These are phyloP conservation scores for Poecilia wingei DNA, from an alignment of 2,797 vertebrate species.

Conservation along the genomic window DNA sequence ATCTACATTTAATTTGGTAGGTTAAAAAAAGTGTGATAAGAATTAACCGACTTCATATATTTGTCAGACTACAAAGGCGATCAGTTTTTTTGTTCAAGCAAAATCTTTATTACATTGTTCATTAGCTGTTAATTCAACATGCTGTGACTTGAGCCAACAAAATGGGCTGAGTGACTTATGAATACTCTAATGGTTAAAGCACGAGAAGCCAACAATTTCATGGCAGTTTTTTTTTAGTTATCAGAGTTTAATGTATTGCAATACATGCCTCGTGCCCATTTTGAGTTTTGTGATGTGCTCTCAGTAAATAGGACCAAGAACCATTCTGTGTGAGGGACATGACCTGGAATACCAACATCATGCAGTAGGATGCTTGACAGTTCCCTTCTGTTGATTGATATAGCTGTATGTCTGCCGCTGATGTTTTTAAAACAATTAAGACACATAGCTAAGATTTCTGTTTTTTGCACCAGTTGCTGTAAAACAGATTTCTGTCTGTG, in stretches of 20 bases:
- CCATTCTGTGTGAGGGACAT: conserved; percentile 71
- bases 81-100: background rate
- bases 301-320: conserved; percentile 73
- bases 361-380: conserved; percentile 19
- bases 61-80: background rate
- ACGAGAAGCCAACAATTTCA: conserved; percentile 32
- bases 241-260: conserved; percentile 74
- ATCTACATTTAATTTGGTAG: background rate
- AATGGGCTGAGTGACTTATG: conserved; percentile 63
- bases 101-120: background rate
- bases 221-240: conserved; percentile 56
- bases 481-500: conserved; percentile 8
- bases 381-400: conserved; percentile 32
- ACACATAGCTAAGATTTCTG: background rate
- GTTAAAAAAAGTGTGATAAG: background rate
- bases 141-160: conserved; percentile 37
- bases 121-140: conserved; percentile 3
- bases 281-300: conserved; percentile 74
- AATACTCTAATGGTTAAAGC: conserved; percentile 60
- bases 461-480: background rate
- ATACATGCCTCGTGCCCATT: conserved; percentile 71
- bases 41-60: background rate
- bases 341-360: conserved; percentile 79
- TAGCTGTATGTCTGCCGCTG: conserved; percentile 29
- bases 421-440: conserved; percentile 5